Evolutionary conservation across 2,113 vertebrate species (phyloP).

Genomic region (Leuciscus idus): DNA sequence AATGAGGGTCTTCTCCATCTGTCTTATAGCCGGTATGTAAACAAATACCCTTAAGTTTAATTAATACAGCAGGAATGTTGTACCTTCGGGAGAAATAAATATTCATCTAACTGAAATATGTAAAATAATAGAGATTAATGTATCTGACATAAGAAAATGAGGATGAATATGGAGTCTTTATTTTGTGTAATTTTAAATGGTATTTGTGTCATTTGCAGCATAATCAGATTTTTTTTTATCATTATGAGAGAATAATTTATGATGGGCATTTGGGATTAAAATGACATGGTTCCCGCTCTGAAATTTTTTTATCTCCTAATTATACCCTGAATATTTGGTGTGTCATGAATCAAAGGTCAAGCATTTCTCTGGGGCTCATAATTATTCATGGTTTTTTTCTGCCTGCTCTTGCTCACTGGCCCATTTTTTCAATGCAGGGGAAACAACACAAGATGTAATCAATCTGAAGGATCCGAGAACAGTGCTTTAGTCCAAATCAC

Average conservation of each 20-base stretch:
- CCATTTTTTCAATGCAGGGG: slow-evolving; percentile 17
- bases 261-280: slow-evolving; percentile 25
- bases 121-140: background rate
- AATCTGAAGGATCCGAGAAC: background rate
- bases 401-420: background rate
- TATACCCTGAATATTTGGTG: slow-evolving; percentile 44
- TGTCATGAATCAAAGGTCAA: slow-evolving; percentile 54
- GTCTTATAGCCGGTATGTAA: background rate
- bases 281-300: slow-evolving; percentile 23
- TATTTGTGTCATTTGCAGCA: background rate
- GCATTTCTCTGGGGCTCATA: slow-evolving; percentile 40
- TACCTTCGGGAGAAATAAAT: background rate
- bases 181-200: background rate
- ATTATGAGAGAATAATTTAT: slow-evolving; percentile 48
- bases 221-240: slow-evolving; percentile 15
- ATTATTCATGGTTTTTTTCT: background rate
- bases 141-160: background rate
- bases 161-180: background rate
- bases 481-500: slow-evolving; percentile 1
- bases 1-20: background rate
- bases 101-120: background rate
- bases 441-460: slow-evolving; percentile 19
- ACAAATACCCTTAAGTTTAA: background rate
- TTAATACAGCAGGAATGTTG: background rate
- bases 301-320: slow-evolving; percentile 36